These are phyloP conservation scores for Dryadula phaetusa DNA, from an alignment of 2,888 invertebrate species.

Conservation along the genomic window DNA sequence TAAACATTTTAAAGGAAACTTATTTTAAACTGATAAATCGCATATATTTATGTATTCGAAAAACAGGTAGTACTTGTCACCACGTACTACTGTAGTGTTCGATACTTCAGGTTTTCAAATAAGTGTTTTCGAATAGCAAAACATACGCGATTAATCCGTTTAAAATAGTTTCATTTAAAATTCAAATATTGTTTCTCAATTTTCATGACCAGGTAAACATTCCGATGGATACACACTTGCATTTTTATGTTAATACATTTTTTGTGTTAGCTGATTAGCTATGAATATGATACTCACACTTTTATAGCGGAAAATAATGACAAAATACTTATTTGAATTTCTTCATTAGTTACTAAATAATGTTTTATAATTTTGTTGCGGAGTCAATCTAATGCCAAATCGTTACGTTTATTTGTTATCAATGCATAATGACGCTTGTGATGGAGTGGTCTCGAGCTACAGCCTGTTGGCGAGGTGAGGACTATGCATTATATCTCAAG, in stretches of 20 bases:
- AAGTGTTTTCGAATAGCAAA: too few relatives aligned
- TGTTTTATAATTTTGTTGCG: slow-evolving; percentile 24
- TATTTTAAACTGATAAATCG: too few relatives aligned
- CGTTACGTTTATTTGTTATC: slow-evolving; percentile 37
- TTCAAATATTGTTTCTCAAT: neutral
- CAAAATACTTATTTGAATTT: neutral
- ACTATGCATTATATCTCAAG: slow-evolving; percentile 20
- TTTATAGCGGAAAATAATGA: neutral
- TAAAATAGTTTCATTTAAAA: neutral
- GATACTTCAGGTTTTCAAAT: too few relatives aligned
- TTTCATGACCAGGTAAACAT: slow-evolving; percentile 30
- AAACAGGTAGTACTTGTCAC: too few relatives aligned
- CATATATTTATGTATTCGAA: too few relatives aligned
- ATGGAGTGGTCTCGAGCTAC: slow-evolving; percentile 33
- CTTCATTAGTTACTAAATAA: neutral
- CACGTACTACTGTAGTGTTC: too few relatives aligned
- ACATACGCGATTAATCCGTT: too few relatives aligned
- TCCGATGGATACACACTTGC: slow-evolving; percentile 34
- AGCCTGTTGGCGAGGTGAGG: slow-evolving; percentile 11
- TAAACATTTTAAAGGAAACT: too few relatives aligned
- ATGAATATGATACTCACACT: slow-evolving; percentile 14
- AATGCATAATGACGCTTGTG: slow-evolving; percentile 35
- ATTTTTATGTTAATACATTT: slow-evolving; percentile 35
- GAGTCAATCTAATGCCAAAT: slow-evolving; percentile 38
- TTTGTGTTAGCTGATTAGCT: slow-evolving; percentile 19